Evolutionary conservation across 2,888 invertebrate species (phyloP), one percentile per base, ranked within the genome.

Genomic region (Octodonta nipae): DNA sequence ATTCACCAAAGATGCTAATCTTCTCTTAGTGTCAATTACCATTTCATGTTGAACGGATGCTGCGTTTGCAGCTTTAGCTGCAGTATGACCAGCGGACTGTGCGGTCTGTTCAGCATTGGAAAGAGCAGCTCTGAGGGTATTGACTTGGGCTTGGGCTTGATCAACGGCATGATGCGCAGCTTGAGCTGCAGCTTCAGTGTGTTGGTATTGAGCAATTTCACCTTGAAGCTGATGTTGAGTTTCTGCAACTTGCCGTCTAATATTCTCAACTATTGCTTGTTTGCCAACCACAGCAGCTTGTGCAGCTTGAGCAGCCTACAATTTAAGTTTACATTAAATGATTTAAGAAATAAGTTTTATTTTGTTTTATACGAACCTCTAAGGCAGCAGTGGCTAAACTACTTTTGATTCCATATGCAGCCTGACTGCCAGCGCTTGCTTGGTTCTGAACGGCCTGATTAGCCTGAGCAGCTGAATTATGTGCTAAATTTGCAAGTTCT

Each of bases 321-420:
- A 28, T 33, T 3, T n/a, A n/a, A n/a, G n/a, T n/a, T n/a, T n/a
- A n/a, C n/a, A n/a, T 26, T 5, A n/a, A 8, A 30, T 11, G 4
- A 10, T 7, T 29, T n/a, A n/a, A n/a, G n/a, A n/a, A 5, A 25
- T 2, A 7, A 2, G 1, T 15, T n/a, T 1, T 3, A 4, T 15
- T 15, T 5, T 11, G 20, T n/a, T n/a, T n/a, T 13, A 4, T 28
- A 35, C 42, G 49, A 41, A 53, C 54, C 13, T 49, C 51, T 0
- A 73, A 70, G 0, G 80, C 80, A 0, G 76, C 72, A 50, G 78
- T 78, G 0, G 80, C 80, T 12, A 80, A 49, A 0, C 75, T 75
- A 46, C 74, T 80, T 60, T 79, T 78, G 1, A 78, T 80, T 3
- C 75, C 72, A 49, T 75, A 80, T 1, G 80, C 78, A 0, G 80